These are phyloP conservation scores for Busseola fusca DNA, from an alignment of 2,888 invertebrate species.

Conservation along the genomic window DNA sequence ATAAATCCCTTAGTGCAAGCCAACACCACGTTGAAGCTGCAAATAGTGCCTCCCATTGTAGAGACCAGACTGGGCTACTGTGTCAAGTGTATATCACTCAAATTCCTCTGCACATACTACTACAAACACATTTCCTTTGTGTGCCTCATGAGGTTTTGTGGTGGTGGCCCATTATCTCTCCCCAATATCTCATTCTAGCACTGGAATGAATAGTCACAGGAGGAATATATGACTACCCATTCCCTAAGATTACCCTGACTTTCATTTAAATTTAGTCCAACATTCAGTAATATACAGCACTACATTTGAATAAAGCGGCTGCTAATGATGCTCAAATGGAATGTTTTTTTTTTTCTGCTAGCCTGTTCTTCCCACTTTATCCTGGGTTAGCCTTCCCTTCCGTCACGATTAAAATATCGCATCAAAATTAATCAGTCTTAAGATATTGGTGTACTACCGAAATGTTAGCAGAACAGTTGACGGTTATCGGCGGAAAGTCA, in stretches of 20 bases:
- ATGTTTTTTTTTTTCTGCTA: neutral
- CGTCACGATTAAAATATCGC: neutral
- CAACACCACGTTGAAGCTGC: neutral
- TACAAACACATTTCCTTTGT: neutral
- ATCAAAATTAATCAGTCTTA: neutral
- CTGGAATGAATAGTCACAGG: neutral
- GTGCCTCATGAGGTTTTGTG: too few species aligned
- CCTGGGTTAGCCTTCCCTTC: neutral
- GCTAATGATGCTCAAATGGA: neutral
- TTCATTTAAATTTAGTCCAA: neutral
- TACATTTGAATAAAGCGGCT: neutral
- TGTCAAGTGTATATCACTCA: too few species aligned
- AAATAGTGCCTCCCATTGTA: neutral
- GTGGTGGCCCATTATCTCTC: too few species aligned
- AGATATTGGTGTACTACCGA: constrained; percentile 52
- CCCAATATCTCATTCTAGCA: neutral
- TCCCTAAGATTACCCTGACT: neutral
- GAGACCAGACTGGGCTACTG: neutral
- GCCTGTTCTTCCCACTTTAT: neutral
- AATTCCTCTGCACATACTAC: neutral
- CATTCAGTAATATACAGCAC: neutral
- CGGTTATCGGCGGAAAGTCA: constrained; percentile 71
- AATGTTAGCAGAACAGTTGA: constrained; percentile 60
- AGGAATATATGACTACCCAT: constrained; percentile 3
- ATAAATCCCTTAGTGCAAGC: neutral